Conservation (phyloP, 2,888 invertebrate species). For the Malachius bipustulatus region DNA sequence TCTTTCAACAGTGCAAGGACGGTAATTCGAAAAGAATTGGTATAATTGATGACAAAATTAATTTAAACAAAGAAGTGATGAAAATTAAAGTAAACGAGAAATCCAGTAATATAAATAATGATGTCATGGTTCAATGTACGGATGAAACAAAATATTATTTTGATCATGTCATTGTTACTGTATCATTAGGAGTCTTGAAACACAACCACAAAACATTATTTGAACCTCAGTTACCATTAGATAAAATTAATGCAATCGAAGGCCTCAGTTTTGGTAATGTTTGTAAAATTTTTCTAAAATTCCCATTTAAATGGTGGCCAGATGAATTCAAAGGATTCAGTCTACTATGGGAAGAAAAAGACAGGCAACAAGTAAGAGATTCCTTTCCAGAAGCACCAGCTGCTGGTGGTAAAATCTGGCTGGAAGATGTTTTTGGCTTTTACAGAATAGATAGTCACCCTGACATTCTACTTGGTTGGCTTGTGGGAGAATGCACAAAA, state of each 20-base stretch:
- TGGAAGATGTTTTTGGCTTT: background rate
- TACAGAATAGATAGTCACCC: background rate
- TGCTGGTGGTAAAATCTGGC: background rate
- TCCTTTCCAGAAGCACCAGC: conserved; percentile 22
- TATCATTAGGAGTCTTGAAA: conserved; percentile 59
- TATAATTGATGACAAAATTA: conserved; percentile 26
- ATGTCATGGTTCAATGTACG: conserved; percentile 37
- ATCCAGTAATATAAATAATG: conserved; percentile 12
- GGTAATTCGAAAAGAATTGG: no score
- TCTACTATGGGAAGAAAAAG: conserved; percentile 46
- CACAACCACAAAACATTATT: conserved; percentile 42
- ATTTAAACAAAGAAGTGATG: conserved; percentile 22
- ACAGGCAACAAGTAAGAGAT: conserved; percentile 28
- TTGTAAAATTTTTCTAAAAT: conserved; percentile 55
- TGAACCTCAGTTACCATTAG: conserved; percentile 41
- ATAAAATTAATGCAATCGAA: conserved; percentile 45
- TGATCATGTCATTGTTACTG: conserved; percentile 54
- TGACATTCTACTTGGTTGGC: background rate
- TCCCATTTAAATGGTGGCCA: conserved; percentile 53
- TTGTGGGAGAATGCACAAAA: background rate
- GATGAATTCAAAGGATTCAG: conserved; percentile 41
- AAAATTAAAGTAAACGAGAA: conserved; percentile 17
- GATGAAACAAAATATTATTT: conserved; percentile 44
- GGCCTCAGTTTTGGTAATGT: conserved; percentile 51
- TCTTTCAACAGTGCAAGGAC: no score